Percentiles rank a stretch among this genome's conserved stretches.
Conservation (phyloP, 2,797 vertebrate genomes). For the Syngnathus acus region DNA sequence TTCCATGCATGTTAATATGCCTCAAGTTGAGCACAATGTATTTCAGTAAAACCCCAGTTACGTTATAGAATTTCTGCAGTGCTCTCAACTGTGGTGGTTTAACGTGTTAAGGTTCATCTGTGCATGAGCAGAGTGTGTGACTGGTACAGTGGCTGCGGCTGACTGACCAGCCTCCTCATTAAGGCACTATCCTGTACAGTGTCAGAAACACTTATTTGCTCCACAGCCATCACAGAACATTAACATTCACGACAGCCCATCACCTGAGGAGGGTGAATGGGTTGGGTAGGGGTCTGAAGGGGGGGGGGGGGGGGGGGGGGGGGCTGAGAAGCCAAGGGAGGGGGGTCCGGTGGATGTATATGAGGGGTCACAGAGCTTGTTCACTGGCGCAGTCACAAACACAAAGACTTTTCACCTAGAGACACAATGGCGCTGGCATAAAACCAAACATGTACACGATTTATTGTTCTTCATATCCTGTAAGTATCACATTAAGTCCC, state of each 20-base stretch:
- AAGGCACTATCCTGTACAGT: conserved; percentile 77
- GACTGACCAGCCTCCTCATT: conserved; percentile 81
- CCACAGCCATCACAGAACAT: conserved; percentile 84
- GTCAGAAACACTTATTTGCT: conserved; percentile 84
- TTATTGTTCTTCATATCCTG: not conserved
- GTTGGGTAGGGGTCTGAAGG: conserved; percentile 35
- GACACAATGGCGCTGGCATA: conserved; percentile 2
- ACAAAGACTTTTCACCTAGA: conserved; percentile 8
- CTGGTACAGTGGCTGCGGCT: conserved; percentile 69
- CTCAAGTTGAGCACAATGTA: not conserved
- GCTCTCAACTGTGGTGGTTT: conserved; percentile 17
- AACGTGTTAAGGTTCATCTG: conserved; percentile 30
- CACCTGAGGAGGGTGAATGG: conserved; percentile 52
- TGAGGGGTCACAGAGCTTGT: conserved; percentile 32
- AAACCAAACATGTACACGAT: conserved; percentile 1
- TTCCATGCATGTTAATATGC: not conserved
- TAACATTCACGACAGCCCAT: conserved; percentile 81
- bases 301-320: conserved; percentile 35
- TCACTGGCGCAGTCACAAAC: conserved; percentile 24
- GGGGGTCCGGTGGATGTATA: conserved; percentile 44
- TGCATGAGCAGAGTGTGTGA: conserved; percentile 60
- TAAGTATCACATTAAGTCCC: conserved; percentile 1
- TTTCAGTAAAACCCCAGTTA: not conserved
- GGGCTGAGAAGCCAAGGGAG: conserved; percentile 29
- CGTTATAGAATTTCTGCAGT: not conserved